Conservation (phyloP, 2,113 vertebrate genomes). For the Elephantulus edwardii region DNA sequence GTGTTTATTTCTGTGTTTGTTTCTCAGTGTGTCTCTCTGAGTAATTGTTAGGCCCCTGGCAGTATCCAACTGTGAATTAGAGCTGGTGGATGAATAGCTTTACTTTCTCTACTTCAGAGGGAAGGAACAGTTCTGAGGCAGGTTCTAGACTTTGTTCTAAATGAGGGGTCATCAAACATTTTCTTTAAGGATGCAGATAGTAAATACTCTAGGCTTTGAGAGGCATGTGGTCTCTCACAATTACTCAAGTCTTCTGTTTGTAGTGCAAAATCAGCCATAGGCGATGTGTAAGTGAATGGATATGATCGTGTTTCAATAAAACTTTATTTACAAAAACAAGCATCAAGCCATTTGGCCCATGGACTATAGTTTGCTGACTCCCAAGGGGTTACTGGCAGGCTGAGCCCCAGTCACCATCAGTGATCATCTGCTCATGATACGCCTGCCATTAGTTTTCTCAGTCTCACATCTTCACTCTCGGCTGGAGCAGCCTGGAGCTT, state of each 20-base stretch:
- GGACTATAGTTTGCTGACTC: background rate
- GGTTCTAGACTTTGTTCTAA: background rate
- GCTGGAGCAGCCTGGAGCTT: background rate
- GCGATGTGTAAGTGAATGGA: background rate
- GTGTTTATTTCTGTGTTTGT: too few species aligned
- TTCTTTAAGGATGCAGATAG: background rate
- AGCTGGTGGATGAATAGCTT: background rate
- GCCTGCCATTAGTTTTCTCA: background rate
- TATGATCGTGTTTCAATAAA: background rate
- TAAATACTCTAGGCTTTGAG: background rate
- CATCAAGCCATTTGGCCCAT: background rate
- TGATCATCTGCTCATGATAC: background rate
- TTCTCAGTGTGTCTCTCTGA: background rate
- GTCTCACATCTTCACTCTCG: background rate
- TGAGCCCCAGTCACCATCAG: background rate
- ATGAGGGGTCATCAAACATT: background rate
- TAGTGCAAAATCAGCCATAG: background rate
- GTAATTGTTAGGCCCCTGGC: background rate
- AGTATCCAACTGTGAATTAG: background rate
- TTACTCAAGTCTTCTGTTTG: background rate
- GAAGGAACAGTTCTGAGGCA: background rate
- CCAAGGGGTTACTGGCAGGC: background rate
- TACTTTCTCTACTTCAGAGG: background rate
- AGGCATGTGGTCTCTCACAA: background rate
- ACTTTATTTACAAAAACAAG: background rate